Evolutionary conservation across 2,113 vertebrate species (phyloP), one percentile per base, ranked within the genome.

Genomic region (Nanger granti): DNA sequence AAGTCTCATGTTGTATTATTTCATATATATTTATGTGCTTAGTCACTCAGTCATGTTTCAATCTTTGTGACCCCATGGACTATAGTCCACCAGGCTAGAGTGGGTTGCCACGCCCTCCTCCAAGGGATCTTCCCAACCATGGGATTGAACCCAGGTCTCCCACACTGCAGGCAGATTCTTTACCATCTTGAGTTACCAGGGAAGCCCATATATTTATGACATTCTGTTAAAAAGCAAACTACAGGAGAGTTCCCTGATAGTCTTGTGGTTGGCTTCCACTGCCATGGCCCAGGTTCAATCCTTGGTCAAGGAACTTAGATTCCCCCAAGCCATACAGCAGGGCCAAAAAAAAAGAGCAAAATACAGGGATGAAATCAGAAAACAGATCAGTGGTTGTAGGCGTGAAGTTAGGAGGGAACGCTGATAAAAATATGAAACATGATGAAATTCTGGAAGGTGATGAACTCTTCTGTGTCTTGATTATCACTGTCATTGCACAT

Each of bases 151-250:
- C 66, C n/a, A 73, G 66, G 66, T 37, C 66, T 73, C n/a, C n/a
- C n/a, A 37, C n/a, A 73, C 1, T 22, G 66, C 9, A 5, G 66
- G n/a, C 4, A 2, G 66, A 73, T 37, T 73, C 66, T 37, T 73
- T 37, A 73, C n/a, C 31, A 0, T 73, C 66, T 37, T 47, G n/a
- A 69, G 66, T 37, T n/a, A 69, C 66, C 66, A 3, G 66, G 34
- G 34, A 69, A 69, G 66, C 18, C 34, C 34, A 82, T 49, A 87
- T 29, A 83, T 52, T 80, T 26, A 57, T 62, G 44, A 88, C 13
- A 94, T 69, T 69, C 83, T 91, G 12, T n/a, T 57, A 88, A 87
- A 83, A 54, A 84, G 44, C 79, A 84, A 64, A 92, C 47, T 84
- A 83, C 29, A 83, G 80, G 29, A 10, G 5, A 22, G 3, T 54